phyloP scores from a whole-genome alignment of 2,888 invertebrate species.

The Caradrina kadenii region DNA sequence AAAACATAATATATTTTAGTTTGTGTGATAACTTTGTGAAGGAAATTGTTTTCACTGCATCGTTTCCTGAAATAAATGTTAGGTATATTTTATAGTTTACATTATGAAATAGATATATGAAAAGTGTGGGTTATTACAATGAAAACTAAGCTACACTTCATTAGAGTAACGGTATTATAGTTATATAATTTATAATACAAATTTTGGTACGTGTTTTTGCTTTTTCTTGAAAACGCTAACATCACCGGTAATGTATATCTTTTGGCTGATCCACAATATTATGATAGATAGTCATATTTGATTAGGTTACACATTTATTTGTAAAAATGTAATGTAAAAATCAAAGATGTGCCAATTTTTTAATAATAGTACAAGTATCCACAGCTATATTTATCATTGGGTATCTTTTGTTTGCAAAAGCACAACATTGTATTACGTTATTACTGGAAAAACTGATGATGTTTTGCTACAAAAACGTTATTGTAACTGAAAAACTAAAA shows the following conservation, averaged over 20 bases:
- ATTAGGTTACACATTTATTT: no score
- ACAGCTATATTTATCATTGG: not conserved
- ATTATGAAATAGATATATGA: no score
- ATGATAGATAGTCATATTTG: no score
- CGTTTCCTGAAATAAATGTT: slow-evolving; percentile 10
- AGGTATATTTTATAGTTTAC: not conserved
- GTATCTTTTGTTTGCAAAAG: slow-evolving; percentile 1
- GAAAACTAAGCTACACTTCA: no score
- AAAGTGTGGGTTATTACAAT: not conserved
- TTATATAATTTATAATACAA: no score
- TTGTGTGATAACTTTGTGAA: slow-evolving; percentile 33
- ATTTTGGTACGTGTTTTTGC: no score
- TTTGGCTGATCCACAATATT: no score
- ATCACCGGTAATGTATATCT: no score
- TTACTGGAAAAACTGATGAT: not conserved
- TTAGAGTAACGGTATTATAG: no score
- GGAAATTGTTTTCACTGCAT: slow-evolving; percentile 9
- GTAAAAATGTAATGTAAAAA: not conserved
- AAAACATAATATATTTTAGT: slow-evolving; percentile 55
- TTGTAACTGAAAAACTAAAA: not conserved
- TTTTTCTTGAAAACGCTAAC: no score
- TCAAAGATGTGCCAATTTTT: not conserved
- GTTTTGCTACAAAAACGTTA: not conserved
- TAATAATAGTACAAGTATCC: not conserved
- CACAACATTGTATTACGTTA: not conserved